Conservation (phyloP, 2,797 vertebrate genomes). For the Champsocephalus gunnari region DNA sequence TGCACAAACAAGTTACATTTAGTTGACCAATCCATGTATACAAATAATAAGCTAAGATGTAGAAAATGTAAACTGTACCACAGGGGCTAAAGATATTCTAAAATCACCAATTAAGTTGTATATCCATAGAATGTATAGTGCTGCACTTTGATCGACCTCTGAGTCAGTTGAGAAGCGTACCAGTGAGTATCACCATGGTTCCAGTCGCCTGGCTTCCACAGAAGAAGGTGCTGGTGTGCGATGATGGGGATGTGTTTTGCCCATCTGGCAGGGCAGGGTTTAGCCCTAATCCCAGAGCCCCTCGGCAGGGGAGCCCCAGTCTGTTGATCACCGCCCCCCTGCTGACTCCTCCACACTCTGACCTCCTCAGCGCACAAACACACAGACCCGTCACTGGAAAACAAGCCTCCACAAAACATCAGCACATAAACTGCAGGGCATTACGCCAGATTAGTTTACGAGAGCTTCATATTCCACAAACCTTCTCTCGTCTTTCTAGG, state of each 20-base stretch:
- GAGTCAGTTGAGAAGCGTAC: slow-evolving; percentile 1
- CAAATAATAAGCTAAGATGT: neutral
- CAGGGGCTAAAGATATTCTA: neutral
- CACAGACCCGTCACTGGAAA: slow-evolving; percentile 50
- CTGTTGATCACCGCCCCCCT: slow-evolving; percentile 93
- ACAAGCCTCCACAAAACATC: slow-evolving; percentile 50
- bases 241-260: slow-evolving; percentile 75
- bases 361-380: slow-evolving; percentile 66
- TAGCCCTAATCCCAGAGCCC: slow-evolving; percentile 95
- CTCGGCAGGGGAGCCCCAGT: slow-evolving; percentile 93
- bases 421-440: slow-evolving; percentile 29
- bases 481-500: slow-evolving; percentile 22
- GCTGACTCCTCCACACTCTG: slow-evolving; percentile 80
- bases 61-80: neutral
- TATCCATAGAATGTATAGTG: too few species aligned
- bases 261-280: slow-evolving; percentile 97
- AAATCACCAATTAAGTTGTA: neutral
- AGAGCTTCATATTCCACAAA: slow-evolving; percentile 39
- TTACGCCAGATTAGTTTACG: slow-evolving; percentile 3
- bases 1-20: neutral
- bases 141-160: slow-evolving; percentile 32
- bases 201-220: slow-evolving; percentile 29
- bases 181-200: slow-evolving; percentile 16
- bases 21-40: neutral
- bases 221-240: slow-evolving; percentile 53